Base-by-base conservation (phyloP, 2,797 vertebrate species). In the Danio tinwini region DNA sequence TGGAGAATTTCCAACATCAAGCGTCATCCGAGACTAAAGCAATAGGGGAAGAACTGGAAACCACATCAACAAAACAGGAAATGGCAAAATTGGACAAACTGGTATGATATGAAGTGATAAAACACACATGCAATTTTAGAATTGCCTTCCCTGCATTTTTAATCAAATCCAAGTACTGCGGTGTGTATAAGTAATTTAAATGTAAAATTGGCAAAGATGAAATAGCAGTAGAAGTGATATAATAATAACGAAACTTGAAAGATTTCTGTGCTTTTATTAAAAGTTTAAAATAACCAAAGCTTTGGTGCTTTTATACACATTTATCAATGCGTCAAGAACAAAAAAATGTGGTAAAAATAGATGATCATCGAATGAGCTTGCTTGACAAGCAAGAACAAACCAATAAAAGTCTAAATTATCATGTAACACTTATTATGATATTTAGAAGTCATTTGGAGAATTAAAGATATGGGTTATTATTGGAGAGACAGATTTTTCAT, bases 1-100 rank as follows among this genome's bases (percentile, higher is more conserved):
- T 68, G 62, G 82, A 81, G 53, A 76, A 58, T 70, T 86, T 86
- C 84, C 65, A 89, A 87, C 75, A 87, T 84, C 88, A 91, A 84
- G 17, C 69, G 29, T 67, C 37, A 1, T 59, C 81, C 52, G 42
- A 61, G 65, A 52, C 78, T 83, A 86, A 81, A 77, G 50, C 65
- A 78, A 87, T 1, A 59, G 86, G 44, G 71, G 84, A 87, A 82
- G 82, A 91, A 82, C 70, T 76, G 78, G 85, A 90, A 72, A 86
- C 80, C 49, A 84, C 78, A 58, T 59, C 76, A 44, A 59, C 45
- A 13, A 71, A 77, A 58, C 68, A 55, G 40, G 83, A 81, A 58
- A 63, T 74, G 16, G 63, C 6, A 80, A 55, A 85, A 71, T 61
- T 79, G 7, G 37, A 75, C 37, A 78, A 90, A 87, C 88, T 88